phyloP scores from a whole-genome alignment of 2,113 vertebrate genomes.

The Solea solea region DNA sequence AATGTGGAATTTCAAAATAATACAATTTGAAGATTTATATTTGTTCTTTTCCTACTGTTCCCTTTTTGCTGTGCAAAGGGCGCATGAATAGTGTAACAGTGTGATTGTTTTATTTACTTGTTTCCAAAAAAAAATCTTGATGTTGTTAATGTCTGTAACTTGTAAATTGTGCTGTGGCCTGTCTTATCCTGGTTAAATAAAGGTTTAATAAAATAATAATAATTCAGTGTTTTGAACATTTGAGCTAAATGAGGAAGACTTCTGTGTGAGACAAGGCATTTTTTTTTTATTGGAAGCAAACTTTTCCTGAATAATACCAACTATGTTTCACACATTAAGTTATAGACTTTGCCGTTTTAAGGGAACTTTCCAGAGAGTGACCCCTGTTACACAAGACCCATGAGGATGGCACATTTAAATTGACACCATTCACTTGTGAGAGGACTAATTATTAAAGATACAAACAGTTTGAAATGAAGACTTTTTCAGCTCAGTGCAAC shows the following conservation, averaged over 20 bases:
- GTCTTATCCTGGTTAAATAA: too few relatives aligned
- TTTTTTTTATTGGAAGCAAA: slow-evolving; percentile 57
- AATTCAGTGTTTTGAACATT: background rate
- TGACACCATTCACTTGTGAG: slow-evolving; percentile 37
- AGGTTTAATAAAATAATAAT: too few relatives aligned
- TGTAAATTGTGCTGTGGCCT: too few relatives aligned
- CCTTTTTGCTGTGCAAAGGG: too few relatives aligned
- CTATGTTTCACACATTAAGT: slow-evolving; percentile 41
- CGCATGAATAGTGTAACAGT: too few relatives aligned
- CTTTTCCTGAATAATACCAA: slow-evolving; percentile 36
- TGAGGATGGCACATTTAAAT: slow-evolving; percentile 59
- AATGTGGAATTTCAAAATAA: too few relatives aligned
- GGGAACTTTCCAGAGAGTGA: slow-evolving; percentile 20
- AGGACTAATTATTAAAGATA: slow-evolving; percentile 24
- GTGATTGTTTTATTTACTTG: too few relatives aligned
- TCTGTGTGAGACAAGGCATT: slow-evolving; percentile 45
- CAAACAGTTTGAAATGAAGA: slow-evolving; percentile 22
- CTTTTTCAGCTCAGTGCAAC: slow-evolving; percentile 11
- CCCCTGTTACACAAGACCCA: slow-evolving; percentile 35
- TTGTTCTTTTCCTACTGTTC: too few relatives aligned
- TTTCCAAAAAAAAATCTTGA: too few relatives aligned
- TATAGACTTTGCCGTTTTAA: slow-evolving; percentile 34
- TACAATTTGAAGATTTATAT: too few relatives aligned
- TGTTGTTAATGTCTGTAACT: too few relatives aligned
- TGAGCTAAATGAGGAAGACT: slow-evolving; percentile 14